A percentile compares a stretch with the other conserved stretches of the same genome.
Conservation (phyloP, 1,140 invertebrate species). For the Liolophura sinensis region DNA sequence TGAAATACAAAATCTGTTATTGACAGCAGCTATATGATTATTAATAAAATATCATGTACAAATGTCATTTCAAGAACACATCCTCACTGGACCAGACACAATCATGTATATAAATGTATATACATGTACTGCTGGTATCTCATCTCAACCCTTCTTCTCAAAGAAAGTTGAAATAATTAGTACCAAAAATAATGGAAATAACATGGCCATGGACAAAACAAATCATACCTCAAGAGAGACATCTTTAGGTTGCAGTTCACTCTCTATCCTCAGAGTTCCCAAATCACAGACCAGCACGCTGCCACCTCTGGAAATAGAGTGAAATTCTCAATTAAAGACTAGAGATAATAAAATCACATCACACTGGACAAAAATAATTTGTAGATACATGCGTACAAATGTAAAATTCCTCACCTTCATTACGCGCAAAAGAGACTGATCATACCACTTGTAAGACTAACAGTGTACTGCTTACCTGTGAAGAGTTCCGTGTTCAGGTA, state of each 20-base stretch:
- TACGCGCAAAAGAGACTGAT: conserved; percentile 7
- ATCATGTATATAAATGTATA: not conserved
- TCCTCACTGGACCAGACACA: not conserved
- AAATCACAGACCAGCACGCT: conserved; percentile 75
- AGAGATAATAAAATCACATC: not conserved
- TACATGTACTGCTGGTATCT: not conserved
- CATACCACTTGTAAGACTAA: not conserved
- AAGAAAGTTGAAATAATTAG: conserved; percentile 2
- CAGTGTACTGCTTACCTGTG: conserved; percentile 66
- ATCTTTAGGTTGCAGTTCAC: conserved; percentile 73
- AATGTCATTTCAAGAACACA: not conserved
- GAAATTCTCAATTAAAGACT: not conserved
- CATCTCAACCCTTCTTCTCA: not conserved
- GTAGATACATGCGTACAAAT: too few relatives aligned
- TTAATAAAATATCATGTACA: not conserved
- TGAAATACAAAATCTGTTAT: not conserved
- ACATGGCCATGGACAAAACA: not conserved
- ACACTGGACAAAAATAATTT: conserved; percentile 2
- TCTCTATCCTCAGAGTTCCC: conserved; percentile 72
- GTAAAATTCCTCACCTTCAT: too few relatives aligned
- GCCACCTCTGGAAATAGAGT: conserved; percentile 66
- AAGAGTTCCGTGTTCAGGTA: conserved; percentile 76
- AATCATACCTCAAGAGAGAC: conserved; percentile 63
- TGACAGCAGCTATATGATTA: too few relatives aligned
- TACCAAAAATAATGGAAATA: not conserved